These are phyloP conservation scores for Nyctalus aviator DNA, from an alignment of 2,797 vertebrate genomes.

Conservation along the genomic window DNA sequence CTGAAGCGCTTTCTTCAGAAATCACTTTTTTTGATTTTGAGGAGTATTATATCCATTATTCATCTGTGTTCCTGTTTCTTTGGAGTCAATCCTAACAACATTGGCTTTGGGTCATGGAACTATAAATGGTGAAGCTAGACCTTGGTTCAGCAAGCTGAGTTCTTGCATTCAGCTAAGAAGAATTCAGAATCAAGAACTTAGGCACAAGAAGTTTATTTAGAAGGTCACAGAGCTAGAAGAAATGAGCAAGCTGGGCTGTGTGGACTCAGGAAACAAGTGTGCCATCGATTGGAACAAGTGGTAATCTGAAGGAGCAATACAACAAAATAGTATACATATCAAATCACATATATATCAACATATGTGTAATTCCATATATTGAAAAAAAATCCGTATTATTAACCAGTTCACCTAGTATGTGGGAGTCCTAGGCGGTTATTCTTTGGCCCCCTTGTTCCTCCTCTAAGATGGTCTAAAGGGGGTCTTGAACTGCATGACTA, in stretches of 20 bases:
- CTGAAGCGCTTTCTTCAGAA: background rate
- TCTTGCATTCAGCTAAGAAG: background rate
- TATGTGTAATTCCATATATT: no score
- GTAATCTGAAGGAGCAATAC: no score
- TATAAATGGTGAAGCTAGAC: background rate
- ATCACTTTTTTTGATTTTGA: conserved; percentile 6
- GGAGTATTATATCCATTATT: background rate
- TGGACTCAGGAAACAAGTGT: background rate
- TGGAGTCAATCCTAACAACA: background rate
- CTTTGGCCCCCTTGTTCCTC: background rate
- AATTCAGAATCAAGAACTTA: background rate
- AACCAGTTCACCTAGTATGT: background rate
- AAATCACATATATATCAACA: no score
- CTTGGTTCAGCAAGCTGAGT: background rate
- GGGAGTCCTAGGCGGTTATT: background rate
- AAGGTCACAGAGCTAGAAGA: background rate
- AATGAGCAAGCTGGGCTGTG: background rate
- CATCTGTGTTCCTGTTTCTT: background rate
- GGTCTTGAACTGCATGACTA: background rate
- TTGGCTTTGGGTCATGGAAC: background rate
- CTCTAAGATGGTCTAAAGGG: background rate
- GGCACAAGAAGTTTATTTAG: background rate
- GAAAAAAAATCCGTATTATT: no score
- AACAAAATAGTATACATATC: no score
- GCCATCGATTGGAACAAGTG: no score